phyloP scores from a whole-genome alignment of 2,113 vertebrate genomes.

The Ictalurus punctatus region DNA sequence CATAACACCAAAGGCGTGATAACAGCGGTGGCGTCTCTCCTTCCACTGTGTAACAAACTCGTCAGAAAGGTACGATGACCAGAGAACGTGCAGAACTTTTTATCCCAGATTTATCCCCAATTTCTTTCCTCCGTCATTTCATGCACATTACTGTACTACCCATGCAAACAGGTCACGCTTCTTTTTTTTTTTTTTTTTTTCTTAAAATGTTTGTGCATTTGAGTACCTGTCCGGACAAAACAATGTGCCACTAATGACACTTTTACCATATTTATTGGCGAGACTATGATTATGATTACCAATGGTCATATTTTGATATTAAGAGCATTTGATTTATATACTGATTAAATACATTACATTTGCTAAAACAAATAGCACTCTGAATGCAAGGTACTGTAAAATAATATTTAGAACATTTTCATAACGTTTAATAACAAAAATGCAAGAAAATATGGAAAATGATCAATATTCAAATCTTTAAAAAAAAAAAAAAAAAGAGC shows the following conservation, averaged over 20 bases:
- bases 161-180: not conserved
- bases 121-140: not conserved
- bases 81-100: not conserved
- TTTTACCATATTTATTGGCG: not conserved
- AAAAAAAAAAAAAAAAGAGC: not conserved
- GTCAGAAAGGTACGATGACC: conserved; percentile 77
- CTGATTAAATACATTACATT: not conserved
- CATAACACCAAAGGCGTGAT: conserved; percentile 82
- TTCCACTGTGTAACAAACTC: conserved; percentile 85
- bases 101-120: not conserved
- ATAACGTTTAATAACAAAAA: not conserved
- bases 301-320: not conserved
- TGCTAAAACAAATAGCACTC: not conserved
- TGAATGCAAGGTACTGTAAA: not conserved
- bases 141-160: not conserved
- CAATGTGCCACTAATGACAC: not conserved
- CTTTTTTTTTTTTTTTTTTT: too few species aligned
- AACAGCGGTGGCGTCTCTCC: conserved; percentile 79
- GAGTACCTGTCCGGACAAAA: not conserved
- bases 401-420: not conserved
- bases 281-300: not conserved
- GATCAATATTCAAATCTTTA: not conserved
- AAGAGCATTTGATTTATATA: not conserved
- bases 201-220: too few species aligned
- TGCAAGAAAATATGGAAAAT: not conserved